Percentiles rank a stretch among this genome's conserved stretches.
Evolutionary conservation across 1,140 invertebrate species (phyloP).

Genomic region (Stenopsyche tienmushanensis): DNA sequence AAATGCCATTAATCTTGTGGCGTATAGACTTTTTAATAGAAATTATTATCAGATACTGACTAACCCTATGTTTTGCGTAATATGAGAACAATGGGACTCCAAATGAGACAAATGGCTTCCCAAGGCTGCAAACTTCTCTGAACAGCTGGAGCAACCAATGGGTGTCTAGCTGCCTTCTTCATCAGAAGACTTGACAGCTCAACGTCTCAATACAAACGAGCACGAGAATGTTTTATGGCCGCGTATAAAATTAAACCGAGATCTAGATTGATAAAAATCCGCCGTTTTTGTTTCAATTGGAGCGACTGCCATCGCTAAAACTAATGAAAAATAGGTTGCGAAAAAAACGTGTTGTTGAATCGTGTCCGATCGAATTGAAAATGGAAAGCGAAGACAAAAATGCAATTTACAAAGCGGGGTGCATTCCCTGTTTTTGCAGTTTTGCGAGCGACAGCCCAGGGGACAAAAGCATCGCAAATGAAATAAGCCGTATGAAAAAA

Average conservation of each 20-base stretch:
- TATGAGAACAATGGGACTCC: slow-evolving; percentile 4
- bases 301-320: not conserved
- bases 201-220: slow-evolving; percentile 19
- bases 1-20: not conserved
- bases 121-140: slow-evolving; percentile 10
- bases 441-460: slow-evolving; percentile 19
- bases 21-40: not conserved
- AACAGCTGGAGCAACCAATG: not conserved
- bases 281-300: no score
- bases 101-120: slow-evolving; percentile 17
- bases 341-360: slow-evolving; percentile 8
- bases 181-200: slow-evolving; percentile 13
- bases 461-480: slow-evolving; percentile 21
- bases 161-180: slow-evolving; percentile 11
- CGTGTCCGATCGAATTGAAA: slow-evolving; percentile 37
- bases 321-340: slow-evolving; percentile 6
- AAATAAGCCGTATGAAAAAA: slow-evolving; percentile 18
- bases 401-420: slow-evolving; percentile 38
- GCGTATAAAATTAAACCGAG: not conserved
- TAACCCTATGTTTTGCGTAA: slow-evolving; percentile 4
- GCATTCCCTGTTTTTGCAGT: slow-evolving; percentile 32
- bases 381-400: slow-evolving; percentile 37
- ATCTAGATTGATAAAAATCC: not conserved
- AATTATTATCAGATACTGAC: not conserved
- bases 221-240: no score